A percentile compares a stretch with the other conserved stretches of the same genome.
These are phyloP conservation scores for Zaprionus africanus DNA, from an alignment of 1,140 invertebrate genomes.

Conservation along the genomic window DNA sequence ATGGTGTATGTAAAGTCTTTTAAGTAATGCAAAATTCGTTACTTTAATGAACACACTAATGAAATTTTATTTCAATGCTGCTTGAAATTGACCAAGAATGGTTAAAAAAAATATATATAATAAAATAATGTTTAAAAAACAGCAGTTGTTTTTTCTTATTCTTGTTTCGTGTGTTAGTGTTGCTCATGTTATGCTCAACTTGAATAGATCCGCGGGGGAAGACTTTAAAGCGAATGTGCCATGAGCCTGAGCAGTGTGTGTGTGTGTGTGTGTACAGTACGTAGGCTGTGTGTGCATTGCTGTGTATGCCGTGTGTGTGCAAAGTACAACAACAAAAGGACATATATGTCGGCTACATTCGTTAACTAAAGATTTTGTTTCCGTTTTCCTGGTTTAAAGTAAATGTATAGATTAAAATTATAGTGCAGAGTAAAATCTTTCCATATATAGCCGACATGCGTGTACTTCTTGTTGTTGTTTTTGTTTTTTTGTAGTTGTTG, in stretches of 20 bases:
- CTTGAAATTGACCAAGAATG: constrained; percentile 19
- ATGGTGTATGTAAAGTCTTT: constrained; percentile 10
- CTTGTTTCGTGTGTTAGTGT: not conserved
- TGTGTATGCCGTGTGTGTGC: constrained; percentile 15
- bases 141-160: not conserved
- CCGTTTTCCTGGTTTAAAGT: not conserved
- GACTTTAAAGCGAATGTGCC: not conserved
- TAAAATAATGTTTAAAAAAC: not conserved
- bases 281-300: not conserved
- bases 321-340: constrained; percentile 16
- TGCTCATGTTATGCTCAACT: not conserved
- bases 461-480: constrained; percentile 2
- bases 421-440: not conserved
- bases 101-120: constrained; percentile 1
- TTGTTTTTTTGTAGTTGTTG: constrained; percentile 4
- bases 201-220: too few species aligned
- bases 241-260: not conserved
- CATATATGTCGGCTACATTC: constrained; percentile 15
- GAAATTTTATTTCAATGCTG: constrained; percentile 26
- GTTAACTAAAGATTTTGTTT: not conserved
- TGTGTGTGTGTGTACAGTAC: constrained; percentile 1
- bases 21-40: constrained; percentile 37
- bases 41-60: constrained; percentile 19
- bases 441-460: constrained; percentile 15
- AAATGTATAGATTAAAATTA: not conserved